Evolutionary conservation across 2,888 invertebrate species (phyloP), one percentile per base, ranked within the genome.

Genomic region (Thera obeliscata): DNA sequence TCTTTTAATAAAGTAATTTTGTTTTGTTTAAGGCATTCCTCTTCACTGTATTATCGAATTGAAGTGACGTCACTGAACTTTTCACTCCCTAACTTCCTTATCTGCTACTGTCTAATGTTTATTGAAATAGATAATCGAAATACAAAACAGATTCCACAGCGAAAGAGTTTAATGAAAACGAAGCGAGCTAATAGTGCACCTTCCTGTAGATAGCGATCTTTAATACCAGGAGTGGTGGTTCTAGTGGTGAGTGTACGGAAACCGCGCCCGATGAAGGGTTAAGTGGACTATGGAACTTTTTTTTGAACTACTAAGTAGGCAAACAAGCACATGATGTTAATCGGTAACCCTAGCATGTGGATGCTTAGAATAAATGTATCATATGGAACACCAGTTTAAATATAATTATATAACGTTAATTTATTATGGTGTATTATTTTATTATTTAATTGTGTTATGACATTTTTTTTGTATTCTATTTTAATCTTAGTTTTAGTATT

Each of bases 201-300:
- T 91, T 92, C 91, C 92, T 87, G 87, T 78, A 63, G 93, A 93
- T 93, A 91, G 81, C 76, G 85, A 93, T 93, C 93, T 93, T 93
- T 93, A 93, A 93, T 93, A 91, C 82, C 83, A 87, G 87, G 90
- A 92, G 93, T 91, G 93, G 79, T 83, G 86, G 43, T 52, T 36
- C 11, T 55, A 38, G 12, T 50, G 36, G 59, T 87, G 76, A 80
- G 77, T 72, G 72, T 81, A 76, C 90, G 91, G 90, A 91, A 88
- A 89, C 90, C 91, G 81, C 88, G 80, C 91, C 90, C 78, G 76
- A 71, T 72, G 77, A 81, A 83, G 82, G 85, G 84, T 85, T 82
- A 54, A 66, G 58, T 58, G 50, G 46, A 54, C 35, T 38, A 48
- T 33, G 33, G 38, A 48, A 46, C 43, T 12, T 36, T 22, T 6